phyloP scores from a whole-genome alignment of 2,888 invertebrate species.

The Cheilosia grossa region DNA sequence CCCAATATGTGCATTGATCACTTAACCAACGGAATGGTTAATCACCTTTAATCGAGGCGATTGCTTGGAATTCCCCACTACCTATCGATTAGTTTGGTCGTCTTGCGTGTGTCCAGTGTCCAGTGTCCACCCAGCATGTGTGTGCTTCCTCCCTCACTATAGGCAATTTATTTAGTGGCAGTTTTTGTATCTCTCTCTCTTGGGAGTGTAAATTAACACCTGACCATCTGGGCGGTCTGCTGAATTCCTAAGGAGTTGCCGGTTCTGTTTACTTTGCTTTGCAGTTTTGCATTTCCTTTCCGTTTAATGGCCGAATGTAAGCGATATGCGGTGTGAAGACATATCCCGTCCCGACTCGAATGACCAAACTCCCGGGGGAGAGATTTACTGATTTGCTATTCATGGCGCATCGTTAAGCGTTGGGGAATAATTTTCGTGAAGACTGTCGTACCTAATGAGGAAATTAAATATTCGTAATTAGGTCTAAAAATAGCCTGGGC shows the following conservation, averaged over 20 bases:
- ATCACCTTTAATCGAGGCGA: slow-evolving; percentile 73
- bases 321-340: slow-evolving; percentile 39
- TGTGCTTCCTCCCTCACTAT: slow-evolving; percentile 6
- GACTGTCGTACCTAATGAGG: slow-evolving; percentile 34
- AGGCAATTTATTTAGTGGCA: slow-evolving; percentile 23
- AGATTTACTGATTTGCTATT: slow-evolving; percentile 61
- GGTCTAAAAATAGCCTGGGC: slow-evolving; percentile 49
- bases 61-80: slow-evolving; percentile 67
- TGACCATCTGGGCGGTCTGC: slow-evolving; percentile 74
- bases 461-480: slow-evolving; percentile 72
- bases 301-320: slow-evolving; percentile 53
- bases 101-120: slow-evolving; percentile 23
- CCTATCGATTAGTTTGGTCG: slow-evolving; percentile 43
- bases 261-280: slow-evolving; percentile 38
- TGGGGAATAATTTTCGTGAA: background rate
- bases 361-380: slow-evolving; percentile 52
- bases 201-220: slow-evolving; percentile 74
- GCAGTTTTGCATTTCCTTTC: slow-evolving; percentile 71
- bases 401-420: slow-evolving; percentile 41
- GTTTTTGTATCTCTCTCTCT: slow-evolving; percentile 47
- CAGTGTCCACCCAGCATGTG: slow-evolving; percentile 14
- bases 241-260: slow-evolving; percentile 63
- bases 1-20: slow-evolving; percentile 68
- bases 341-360: slow-evolving; percentile 52
- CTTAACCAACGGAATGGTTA: slow-evolving; percentile 68